These are phyloP conservation scores for Campaea margaritaria DNA, from an alignment of 2,888 invertebrate genomes.

Conservation along the genomic window DNA sequence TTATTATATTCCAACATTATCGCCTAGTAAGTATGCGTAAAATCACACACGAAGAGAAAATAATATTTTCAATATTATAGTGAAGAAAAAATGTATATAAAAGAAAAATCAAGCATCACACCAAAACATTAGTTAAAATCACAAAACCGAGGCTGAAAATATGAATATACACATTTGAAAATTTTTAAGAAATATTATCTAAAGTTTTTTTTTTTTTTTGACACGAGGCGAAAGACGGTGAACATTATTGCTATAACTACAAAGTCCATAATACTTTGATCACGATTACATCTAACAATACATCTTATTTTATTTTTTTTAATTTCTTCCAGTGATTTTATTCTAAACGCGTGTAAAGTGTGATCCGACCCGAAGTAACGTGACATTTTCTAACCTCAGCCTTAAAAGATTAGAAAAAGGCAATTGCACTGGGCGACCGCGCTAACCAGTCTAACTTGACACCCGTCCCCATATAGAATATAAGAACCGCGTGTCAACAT, in stretches of 20 bases:
- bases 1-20: conserved; percentile 47
- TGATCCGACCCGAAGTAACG: conserved; percentile 34
- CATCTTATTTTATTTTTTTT: too few species aligned
- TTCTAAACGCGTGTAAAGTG: conserved; percentile 48
- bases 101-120: conserved; percentile 44
- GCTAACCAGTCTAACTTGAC: conserved; percentile 39
- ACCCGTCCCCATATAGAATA: conserved; percentile 21
- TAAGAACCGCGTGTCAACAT: conserved; percentile 39
- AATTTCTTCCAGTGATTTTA: conserved; percentile 33
- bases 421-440: conserved; percentile 71
- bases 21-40: conserved; percentile 57
- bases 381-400: conserved; percentile 83
- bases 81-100: conserved; percentile 1
- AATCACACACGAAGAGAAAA: conserved; percentile 55
- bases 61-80: conserved; percentile 11
- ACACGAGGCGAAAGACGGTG: conserved; percentile 46
- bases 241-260: conserved; percentile 79
- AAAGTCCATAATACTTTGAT: conserved; percentile 77
- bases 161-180: conserved; percentile 39
- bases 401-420: conserved; percentile 83
- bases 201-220: conserved; percentile 38
- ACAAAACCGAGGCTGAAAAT: conserved; percentile 61
- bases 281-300: conserved; percentile 69
- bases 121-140: conserved; percentile 59
- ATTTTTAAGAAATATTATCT: conserved; percentile 24